Base-by-base conservation (phyloP, 2,797 vertebrate genomes). In the Gastrophryne carolinensis region DNA sequence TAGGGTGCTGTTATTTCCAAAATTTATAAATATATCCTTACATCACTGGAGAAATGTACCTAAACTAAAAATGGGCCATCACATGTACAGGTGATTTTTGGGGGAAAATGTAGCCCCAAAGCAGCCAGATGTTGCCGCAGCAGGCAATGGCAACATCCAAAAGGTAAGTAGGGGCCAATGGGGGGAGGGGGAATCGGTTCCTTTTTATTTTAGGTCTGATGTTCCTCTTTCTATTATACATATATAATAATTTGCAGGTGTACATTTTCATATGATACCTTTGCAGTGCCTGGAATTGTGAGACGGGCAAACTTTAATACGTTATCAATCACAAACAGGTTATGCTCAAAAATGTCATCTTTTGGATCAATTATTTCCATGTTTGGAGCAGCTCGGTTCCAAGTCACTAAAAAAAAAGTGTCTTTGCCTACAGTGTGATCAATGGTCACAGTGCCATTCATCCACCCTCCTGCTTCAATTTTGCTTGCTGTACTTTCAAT, bases 401-500 rank as follows among this genome's bases (percentile, higher is more conserved):
- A 92, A 2, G 86, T 83, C 49, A 90, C 5, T 32, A 85, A 74
- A 69, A 91, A 91, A 68, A 84, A 81, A 1, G 91, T 92, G 60
- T 86, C 79, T 0, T 90, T 93, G 47, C 89, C 90, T 58, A 92
- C 84, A 2, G 87, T 88, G 34, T 47, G 80, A 64, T 93, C 91
- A 73, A 92, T 54, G 1, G 75, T 56, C 26, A 92, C 81, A 0
- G 84, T 84, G 11, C 82, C 85, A 17, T 86, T 87, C 69, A 91
- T 82, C 85, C 85, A 90, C 23, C 52, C 30, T 4, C 0, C 23
- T 0, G 7, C 19, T 74, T 2, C 9, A 86, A n/a, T n/a, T n/a
- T n/a, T n/a, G n/a, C n/a, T n/a, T n/a, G 84, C 85, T 54, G 29
- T 80, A 74, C 89, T 93, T 72, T 88, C 90, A 72, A 93, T 86